Evolutionary conservation across 2,113 vertebrate genomes (phyloP).

Genomic region (Phaethon lepturus): DNA sequence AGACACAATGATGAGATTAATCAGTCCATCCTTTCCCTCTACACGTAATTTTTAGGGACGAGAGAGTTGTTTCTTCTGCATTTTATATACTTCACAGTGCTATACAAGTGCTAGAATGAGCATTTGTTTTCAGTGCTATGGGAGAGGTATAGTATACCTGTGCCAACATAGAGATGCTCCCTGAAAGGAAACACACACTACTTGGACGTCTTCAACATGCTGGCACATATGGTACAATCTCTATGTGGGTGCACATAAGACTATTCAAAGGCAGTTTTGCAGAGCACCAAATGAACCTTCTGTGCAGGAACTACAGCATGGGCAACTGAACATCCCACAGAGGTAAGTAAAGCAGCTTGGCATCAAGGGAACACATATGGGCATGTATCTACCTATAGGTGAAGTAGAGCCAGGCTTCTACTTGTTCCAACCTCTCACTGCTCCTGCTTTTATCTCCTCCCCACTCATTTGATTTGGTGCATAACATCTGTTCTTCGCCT

Average conservation of each 20-base stretch:
- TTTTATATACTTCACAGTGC: background rate
- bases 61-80: background rate
- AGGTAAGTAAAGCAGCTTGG: background rate
- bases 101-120: background rate
- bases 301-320: background rate
- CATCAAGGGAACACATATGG: background rate
- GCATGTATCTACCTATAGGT: background rate
- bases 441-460: background rate
- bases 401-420: background rate
- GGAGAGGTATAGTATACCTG: background rate
- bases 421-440: background rate
- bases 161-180: background rate
- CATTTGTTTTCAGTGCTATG: background rate
- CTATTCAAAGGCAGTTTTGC: background rate
- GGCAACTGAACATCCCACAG: background rate
- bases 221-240: background rate
- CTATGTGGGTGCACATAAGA: background rate
- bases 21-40: background rate
- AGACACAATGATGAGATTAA: background rate
- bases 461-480: background rate
- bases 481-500: background rate
- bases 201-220: background rate
- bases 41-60: background rate
- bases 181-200: background rate
- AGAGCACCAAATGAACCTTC: background rate